A percentile compares a stretch with the other conserved stretches of the same genome.
These are phyloP conservation scores for Habrosyne pyritoides DNA, from an alignment of 2,888 invertebrate species.

Conservation along the genomic window DNA sequence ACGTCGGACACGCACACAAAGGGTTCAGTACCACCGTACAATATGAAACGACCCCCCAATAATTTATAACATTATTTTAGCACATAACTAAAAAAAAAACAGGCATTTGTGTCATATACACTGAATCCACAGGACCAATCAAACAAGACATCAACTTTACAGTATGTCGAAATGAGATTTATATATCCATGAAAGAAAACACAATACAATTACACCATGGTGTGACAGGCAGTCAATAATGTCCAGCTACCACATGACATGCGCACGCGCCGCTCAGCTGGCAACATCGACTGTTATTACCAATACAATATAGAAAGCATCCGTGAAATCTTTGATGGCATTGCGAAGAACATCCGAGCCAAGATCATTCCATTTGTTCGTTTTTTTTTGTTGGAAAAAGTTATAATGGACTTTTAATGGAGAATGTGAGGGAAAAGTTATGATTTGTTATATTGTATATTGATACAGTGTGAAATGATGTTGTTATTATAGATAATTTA, in stretches of 20 bases:
- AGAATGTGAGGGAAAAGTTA: neutral
- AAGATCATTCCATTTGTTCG: neutral
- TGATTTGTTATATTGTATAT: neutral
- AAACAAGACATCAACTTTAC: no score
- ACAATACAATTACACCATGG: neutral
- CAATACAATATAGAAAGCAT: neutral
- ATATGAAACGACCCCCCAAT: no score
- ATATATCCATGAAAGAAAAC: no score
- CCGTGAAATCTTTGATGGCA: slow-evolving; percentile 6
- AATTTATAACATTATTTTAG: no score
- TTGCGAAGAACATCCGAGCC: neutral
- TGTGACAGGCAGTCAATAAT: neutral
- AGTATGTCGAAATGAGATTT: no score
- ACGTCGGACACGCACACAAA: no score
- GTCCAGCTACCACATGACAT: neutral
- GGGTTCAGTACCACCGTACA: no score
- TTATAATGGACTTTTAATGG: neutral
- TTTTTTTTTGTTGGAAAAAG: neutral
- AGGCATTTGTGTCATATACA: no score
- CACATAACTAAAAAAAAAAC: no score
- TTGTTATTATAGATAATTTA: neutral
- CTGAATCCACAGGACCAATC: no score
- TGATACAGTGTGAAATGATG: neutral
- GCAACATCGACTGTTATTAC: neutral
- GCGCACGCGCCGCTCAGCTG: neutral